Evolutionary conservation across 2,113 vertebrate species (phyloP).

Genomic region (Arothron firmamentum): DNA sequence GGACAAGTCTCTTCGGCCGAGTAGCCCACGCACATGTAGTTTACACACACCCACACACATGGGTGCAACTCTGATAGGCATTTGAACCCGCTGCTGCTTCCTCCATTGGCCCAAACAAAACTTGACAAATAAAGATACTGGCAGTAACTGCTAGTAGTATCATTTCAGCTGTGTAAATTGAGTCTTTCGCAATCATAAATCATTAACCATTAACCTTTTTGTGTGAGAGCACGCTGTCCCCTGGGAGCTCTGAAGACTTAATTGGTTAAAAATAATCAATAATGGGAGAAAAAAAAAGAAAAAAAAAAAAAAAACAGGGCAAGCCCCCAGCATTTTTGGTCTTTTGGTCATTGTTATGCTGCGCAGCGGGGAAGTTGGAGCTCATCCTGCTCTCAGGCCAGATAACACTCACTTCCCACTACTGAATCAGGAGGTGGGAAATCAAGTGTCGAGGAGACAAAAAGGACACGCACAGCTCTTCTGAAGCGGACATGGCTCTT

Average conservation of each 20-base stretch:
- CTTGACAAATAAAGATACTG: slow-evolving; percentile 12
- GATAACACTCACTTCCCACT: slow-evolving; percentile 65
- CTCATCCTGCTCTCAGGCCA: slow-evolving; percentile 52
- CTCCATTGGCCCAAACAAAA: slow-evolving; percentile 19
- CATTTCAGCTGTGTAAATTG: slow-evolving; percentile 44
- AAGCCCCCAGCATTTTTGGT: slow-evolving; percentile 17
- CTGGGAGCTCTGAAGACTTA: neutral
- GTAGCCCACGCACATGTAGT: slow-evolving; percentile 10
- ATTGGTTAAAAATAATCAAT: no score
- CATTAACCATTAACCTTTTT: slow-evolving; percentile 61
- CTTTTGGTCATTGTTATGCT: slow-evolving; percentile 34
- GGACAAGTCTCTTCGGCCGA: slow-evolving; percentile 1
- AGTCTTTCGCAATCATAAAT: slow-evolving; percentile 60
- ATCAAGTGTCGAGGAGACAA: slow-evolving; percentile 51
- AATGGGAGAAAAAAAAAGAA: no score
- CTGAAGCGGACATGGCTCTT: slow-evolving; percentile 31
- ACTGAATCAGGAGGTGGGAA: slow-evolving; percentile 59
- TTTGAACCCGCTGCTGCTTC: slow-evolving; percentile 12
- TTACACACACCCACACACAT: neutral
- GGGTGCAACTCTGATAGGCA: no score
- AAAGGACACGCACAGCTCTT: slow-evolving; percentile 45
- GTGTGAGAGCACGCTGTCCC: slow-evolving; percentile 12
- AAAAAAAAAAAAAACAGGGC: neutral
- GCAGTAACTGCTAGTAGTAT: no score
- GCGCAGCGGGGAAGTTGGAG: slow-evolving; percentile 51